Base-by-base conservation (phyloP, 2,888 invertebrate genomes). In the Acronicta alni region DNA sequence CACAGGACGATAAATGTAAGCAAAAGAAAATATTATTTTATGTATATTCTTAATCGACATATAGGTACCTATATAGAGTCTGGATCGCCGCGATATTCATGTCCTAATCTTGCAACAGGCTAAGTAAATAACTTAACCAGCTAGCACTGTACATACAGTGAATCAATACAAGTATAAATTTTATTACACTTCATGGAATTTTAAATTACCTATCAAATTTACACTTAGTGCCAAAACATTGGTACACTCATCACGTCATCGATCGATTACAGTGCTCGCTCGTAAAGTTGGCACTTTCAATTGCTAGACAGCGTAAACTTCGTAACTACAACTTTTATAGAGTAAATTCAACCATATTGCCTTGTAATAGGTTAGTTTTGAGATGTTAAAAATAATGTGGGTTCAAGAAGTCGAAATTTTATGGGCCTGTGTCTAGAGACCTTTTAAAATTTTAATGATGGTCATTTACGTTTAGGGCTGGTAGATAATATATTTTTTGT, bases 211-310 rank as follows among this genome's bases (percentile, higher is more conserved):
- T 67, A 73, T 78, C 68, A 75, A 75, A 76, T 78, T 73, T 73
- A 80, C 79, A 77, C 74, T 75, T 56, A 61, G 56, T 62, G 61
- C 70, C 54, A 48, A 56, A 61, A 70, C 55, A 72, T 83, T 80
- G 41, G 74, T 58, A 80, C 57, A 63, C 78, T 41, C 70, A 63
- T 82, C 89, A 88, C 87, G 88, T 85, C 48, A 62, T 44, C 80
- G 76, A 84, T 88, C 83, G 85, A 88, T 88, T 85, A 82, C 81
- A 80, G 64, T 71, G 67, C 73, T 67, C 58, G 80, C 82, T 87
- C 87, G 84, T 88, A 87, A 88, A 88, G 75, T 82, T 80, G 83
- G 79, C 85, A 81, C 81, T 76, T 75, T 77, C 80, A 75, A 81
- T 83, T 82, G 80, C 78, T 74, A 67, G 74, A 74, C 75, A 75